Percentiles rank a stretch among this genome's conserved stretches.
phyloP scores from a whole-genome alignment of 1,140 invertebrate species.

The Eciton burchellii region DNA sequence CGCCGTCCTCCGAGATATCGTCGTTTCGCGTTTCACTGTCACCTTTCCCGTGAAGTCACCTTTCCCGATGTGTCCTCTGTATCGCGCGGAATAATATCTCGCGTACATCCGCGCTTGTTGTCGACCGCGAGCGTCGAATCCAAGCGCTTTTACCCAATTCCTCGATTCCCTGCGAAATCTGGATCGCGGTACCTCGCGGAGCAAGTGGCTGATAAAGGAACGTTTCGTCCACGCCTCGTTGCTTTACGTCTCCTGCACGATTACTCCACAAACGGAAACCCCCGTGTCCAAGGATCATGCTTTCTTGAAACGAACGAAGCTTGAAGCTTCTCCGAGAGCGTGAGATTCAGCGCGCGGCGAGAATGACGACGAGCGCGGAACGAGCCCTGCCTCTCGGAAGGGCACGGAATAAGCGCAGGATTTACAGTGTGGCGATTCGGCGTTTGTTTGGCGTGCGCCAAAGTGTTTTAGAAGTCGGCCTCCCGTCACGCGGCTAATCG shows the following conservation, averaged over 20 bases:
- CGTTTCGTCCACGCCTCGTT: constrained; percentile 51
- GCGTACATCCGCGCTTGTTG: too few relatives aligned
- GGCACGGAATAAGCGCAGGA: neutral
- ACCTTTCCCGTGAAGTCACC: neutral
- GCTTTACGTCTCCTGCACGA: constrained; percentile 48
- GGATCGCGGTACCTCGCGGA: constrained; percentile 24
- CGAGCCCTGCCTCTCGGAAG: constrained; percentile 5
- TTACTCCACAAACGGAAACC: constrained; percentile 48
- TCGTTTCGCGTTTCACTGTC: constrained; percentile 4
- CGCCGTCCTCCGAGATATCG: neutral
- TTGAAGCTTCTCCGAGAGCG: constrained; percentile 20
- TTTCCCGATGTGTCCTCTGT: neutral
- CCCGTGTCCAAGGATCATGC: constrained; percentile 33
- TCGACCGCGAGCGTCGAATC: too few relatives aligned
- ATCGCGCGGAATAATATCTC: neutral
- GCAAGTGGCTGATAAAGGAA: constrained; percentile 60
- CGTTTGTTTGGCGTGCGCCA: neutral
- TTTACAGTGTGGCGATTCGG: neutral
- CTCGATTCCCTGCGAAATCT: constrained; percentile 13
- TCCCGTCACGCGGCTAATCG: constrained; percentile 47
- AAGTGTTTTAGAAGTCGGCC: too few relatives aligned
- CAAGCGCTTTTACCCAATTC: too few relatives aligned
- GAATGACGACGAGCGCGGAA: too few relatives aligned
- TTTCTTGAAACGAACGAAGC: constrained; percentile 33
- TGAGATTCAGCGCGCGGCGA: constrained; percentile 3